Evolutionary conservation across 1,140 invertebrate species (phyloP), one percentile per base, ranked within the genome.

Genomic region (Drosophila sp.): DNA sequence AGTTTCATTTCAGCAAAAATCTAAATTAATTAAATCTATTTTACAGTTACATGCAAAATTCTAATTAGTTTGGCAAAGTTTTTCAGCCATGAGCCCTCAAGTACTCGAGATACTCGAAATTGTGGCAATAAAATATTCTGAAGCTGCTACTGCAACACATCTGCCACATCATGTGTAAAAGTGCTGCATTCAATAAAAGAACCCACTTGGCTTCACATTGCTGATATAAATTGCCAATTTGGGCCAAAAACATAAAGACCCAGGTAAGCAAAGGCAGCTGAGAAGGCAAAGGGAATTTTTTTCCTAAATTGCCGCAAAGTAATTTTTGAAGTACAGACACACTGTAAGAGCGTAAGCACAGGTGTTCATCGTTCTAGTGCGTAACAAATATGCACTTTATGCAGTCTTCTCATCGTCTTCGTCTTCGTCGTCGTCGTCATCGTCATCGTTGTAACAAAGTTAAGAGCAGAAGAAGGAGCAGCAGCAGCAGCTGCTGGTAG

Each of bases 311-410:
- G 70, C 50, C 75, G 60, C 78, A 85, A 60, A 71, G 82, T 40
- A 70, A 72, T 69, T 72, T 66, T 69, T 40, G 55, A 33, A 35
- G 25, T 54, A 33, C 30, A 57, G 29, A 58, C 23, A 25, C 10
- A 5, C 8, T n/a, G 32, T 62, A 63, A 30, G 25, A 57, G 38
- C 10, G n/a, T 27, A 33, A n/a, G 27, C 60, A 62, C 60, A 47
- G 62, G 62, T 64, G 62, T 55, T 64, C 33, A 11, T 29, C 47
- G 62, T 69, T 69, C 55, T 58, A 55, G 57, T 77, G 67, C 74
- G 75, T 82, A 83, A 70, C 83, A 86, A 87, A 89, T 77, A 79
- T 87, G 84, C 83, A 80, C 83, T 87, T 87, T 89, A 87, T 87
- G 65, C 68, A 87, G 69, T 87, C 64, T 70, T 50, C 69, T 61